Base-by-base conservation (phyloP, 2,888 invertebrate genomes). In the Phrixothrix hirtus region DNA sequence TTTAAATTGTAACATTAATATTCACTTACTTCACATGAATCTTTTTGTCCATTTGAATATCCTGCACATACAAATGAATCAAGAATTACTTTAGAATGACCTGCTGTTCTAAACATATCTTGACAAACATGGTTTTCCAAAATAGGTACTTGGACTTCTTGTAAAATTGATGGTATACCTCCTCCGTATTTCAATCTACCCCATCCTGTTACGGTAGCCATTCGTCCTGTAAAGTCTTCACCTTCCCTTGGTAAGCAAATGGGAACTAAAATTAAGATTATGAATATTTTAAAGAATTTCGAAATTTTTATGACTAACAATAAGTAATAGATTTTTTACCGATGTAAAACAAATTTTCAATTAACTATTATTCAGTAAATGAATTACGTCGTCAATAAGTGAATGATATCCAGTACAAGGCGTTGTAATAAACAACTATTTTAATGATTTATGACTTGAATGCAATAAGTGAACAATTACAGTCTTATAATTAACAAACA, bases 181-280 rank as follows among this genome's bases (percentile, higher is more conserved):
- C 95, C 95, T 6, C 91, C 90, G 69, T 94, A 94, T 74, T 91
- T 92, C 29, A 94, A 81, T 10, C 94, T 83, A 0, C 95, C 95
- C 94, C 94, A 95, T 1, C 95, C 95, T 0, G 93, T 92, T 1
- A 95, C 94, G 0, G 89, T 90, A 0, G 92, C 95, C 81, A 90
- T 86, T 49, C 88, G 81, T 0, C 92, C 92, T 0, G 89, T 91
- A 74, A 88, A 92, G 68, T 92, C 92, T 1, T 86, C 84, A 27
- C 81, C 82, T 31, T 88, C 86, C 1, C 83, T 80, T 1, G 93
- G 94, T 83, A 95, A 85, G 75, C 95, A 95, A 73, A 95, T 92
- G 14, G 95, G 95, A 27, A 94, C 92, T 87, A 75, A 1, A 77
- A 73, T 4, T 12, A 36, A 12, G 38, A 48, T 31, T 6, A 31